Percentiles rank a stretch among this genome's conserved stretches.
Conservation (phyloP, 2,113 vertebrate species). For the Suricata suricatta region DNA sequence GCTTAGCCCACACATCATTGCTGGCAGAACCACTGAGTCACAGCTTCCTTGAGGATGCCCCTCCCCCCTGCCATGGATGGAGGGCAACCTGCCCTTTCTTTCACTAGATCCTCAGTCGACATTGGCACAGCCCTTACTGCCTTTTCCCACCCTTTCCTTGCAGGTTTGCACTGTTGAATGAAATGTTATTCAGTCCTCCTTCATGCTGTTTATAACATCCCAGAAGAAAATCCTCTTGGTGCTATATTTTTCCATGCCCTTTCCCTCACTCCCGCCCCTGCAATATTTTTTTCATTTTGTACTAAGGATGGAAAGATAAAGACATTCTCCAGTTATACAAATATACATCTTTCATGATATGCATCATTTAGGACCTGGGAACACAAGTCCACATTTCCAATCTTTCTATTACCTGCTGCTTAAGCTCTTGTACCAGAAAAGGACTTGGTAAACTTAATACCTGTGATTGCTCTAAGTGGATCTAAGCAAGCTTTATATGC, state of each 20-base stretch:
- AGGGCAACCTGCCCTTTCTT: background rate
- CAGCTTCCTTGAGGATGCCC: background rate
- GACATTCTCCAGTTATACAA: background rate
- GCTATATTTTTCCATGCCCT: background rate
- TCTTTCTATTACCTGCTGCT: background rate
- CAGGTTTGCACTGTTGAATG: background rate
- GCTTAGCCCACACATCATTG: constrained; percentile 30
- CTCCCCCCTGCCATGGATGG: background rate
- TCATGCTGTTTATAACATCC: background rate
- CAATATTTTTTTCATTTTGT: background rate
- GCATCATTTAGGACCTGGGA: background rate
- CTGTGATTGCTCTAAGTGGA: background rate
- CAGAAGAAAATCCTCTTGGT: background rate
- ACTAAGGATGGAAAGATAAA: background rate
- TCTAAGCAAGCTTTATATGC: background rate
- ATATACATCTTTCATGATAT: background rate
- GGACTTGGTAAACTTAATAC: background rate
- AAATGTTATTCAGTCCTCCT: background rate
- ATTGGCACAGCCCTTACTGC: background rate
- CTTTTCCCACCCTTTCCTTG: background rate
- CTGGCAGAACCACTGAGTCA: constrained; percentile 61
- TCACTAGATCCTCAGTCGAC: background rate
- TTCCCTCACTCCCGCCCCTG: background rate
- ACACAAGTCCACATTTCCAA: background rate
- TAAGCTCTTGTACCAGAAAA: background rate